phyloP scores from a whole-genome alignment of 2,113 vertebrate species.

The Malaclemys terrapin region DNA sequence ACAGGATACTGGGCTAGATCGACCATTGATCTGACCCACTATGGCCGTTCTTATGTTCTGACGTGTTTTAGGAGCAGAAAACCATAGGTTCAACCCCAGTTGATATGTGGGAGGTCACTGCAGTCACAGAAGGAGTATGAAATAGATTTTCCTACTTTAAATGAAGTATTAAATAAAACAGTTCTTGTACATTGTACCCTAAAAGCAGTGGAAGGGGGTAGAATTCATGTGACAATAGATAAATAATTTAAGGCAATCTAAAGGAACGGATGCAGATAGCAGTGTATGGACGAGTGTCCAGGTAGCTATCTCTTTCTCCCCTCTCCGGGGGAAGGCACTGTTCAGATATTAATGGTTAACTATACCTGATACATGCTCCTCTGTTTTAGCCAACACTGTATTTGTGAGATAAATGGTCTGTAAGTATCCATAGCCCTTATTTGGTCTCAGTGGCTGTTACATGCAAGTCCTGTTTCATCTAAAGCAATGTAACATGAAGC shows the following conservation, averaged over 20 bases:
- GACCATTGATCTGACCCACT: no score
- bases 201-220: not conserved
- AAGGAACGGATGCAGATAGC: rapidly evolving
- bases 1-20: no score
- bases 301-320: not conserved
- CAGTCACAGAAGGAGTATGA: rapidly evolving
- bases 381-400: rapidly evolving
- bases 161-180: not conserved
- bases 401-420: not conserved
- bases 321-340: not conserved
- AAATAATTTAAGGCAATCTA: no score
- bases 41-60: no score
- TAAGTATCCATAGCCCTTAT: rapidly evolving
- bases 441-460: rapidly evolving
- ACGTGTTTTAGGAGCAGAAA: rapidly evolving
- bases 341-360: no score
- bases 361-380: not conserved
- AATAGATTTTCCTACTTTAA: not conserved
- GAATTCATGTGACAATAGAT: not conserved
- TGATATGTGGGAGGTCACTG: not conserved
- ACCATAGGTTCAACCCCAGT: rapidly evolving
- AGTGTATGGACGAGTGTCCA: rapidly evolving
- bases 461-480: not conserved
- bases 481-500: not conserved
- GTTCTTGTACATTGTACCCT: rapidly evolving